Evolutionary conservation across 2,113 vertebrate species (phyloP), one percentile per base, ranked within the genome.

Genomic region (Lepus americanus): DNA sequence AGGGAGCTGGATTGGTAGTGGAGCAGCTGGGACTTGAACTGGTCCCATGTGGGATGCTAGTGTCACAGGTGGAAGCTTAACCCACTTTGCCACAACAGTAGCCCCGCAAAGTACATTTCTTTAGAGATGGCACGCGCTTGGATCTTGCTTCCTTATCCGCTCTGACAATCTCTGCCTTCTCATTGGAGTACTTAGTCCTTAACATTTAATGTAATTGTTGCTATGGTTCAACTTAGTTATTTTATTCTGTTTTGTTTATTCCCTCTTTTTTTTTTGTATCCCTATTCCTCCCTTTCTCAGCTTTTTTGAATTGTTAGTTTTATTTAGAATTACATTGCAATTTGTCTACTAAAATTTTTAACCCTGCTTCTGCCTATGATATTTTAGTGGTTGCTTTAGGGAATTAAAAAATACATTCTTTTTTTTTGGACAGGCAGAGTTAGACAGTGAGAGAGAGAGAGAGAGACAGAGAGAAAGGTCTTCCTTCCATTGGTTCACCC

Each of bases 131-230:
- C 20, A 77, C 33, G 77, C 36, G 31, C 31, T 85, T 89, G 39
- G 53, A 70, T 90, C 67, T 87, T 77, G 27, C 89, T 92, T 90
- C 74, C 53, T 92, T 87, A 87, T 77, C 22, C n/a, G 66, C 19
- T 90, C 23, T 90, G 91, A 77, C 29, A 67, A 25, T 19, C 53
- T 69, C 72, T 77, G 16, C 2, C 8, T 82, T 96, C 92, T 89
- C n/a, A 82, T 66, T 25, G 39, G 27, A 67, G 14, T 25, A 3
- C 39, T 89, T 80, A 19, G 19, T 84, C 16, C 19, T 67, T 85
- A 39, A 70, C 31, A 63, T 20, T 92, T 79, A 73, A 44, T 90
- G 39, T 82, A n/a, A 59, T 92, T 77, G 25, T 64, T 36, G 9
- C 25, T n/a, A 64, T 23, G 11, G 16, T 69, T 94, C 49, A 85